phyloP scores from a whole-genome alignment of 2,888 invertebrate species.

The Zootermopsis nevadensis region DNA sequence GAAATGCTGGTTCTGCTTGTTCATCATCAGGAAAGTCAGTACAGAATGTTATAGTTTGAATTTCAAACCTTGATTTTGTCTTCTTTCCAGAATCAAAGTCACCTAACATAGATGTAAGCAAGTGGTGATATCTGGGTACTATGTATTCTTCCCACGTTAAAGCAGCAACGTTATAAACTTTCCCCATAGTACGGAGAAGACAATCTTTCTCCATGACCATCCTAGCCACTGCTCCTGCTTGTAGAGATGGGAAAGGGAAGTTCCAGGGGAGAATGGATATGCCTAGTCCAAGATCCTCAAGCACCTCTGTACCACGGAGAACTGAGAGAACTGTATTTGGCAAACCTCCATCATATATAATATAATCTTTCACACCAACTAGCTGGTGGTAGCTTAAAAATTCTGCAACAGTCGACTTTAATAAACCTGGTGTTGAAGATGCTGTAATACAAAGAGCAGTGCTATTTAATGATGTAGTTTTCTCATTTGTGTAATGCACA shows the following conservation, averaged over 20 bases:
- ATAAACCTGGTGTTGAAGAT: slow-evolving; percentile 66
- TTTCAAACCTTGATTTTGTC: slow-evolving; percentile 48
- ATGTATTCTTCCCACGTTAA: slow-evolving; percentile 76
- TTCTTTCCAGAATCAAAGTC: slow-evolving; percentile 58
- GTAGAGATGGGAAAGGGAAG: slow-evolving; percentile 66
- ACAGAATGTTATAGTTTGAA: slow-evolving; percentile 47
- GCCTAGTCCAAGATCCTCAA: slow-evolving; percentile 63
- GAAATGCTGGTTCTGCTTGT: slow-evolving; percentile 10
- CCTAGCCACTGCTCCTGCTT: slow-evolving; percentile 59
- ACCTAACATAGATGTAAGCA: slow-evolving; percentile 67
- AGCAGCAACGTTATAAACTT: slow-evolving; percentile 63
- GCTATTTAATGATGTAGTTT: slow-evolving; percentile 57
- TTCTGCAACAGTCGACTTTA: slow-evolving; percentile 70
- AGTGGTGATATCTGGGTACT: slow-evolving; percentile 70
- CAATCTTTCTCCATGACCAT: slow-evolving; percentile 75
- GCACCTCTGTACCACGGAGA: slow-evolving; percentile 61
- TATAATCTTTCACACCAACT: slow-evolving; percentile 74
- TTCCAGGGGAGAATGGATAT: slow-evolving; percentile 74
- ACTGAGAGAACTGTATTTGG: slow-evolving; percentile 63
- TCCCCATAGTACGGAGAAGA: slow-evolving; percentile 70
- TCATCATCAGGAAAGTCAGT: slow-evolving; percentile 49
- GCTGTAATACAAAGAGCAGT: slow-evolving; percentile 74
- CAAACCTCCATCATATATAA: slow-evolving; percentile 72
- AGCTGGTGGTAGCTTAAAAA: slow-evolving; percentile 76
- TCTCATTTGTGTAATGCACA: slow-evolving; percentile 52